A percentile compares a stretch with the other conserved stretches of the same genome.
phyloP scores from a whole-genome alignment of 2,888 invertebrate genomes.

The Willowsia nigromaculata region DNA sequence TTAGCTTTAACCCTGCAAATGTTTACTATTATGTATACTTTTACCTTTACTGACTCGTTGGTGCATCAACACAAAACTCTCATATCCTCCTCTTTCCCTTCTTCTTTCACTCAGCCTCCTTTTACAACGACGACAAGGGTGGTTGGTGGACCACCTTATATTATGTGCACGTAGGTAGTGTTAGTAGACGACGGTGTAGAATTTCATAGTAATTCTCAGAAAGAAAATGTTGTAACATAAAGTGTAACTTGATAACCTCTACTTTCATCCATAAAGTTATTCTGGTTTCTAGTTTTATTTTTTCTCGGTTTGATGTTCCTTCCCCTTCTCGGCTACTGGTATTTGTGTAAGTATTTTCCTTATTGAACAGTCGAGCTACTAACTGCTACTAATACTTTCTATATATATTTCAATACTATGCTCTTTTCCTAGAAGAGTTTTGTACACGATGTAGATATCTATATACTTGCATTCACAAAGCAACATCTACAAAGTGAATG shows the following conservation, averaged over 20 bases:
- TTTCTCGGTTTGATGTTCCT: constrained; percentile 37
- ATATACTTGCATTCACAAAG: not conserved
- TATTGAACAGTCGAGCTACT: not conserved
- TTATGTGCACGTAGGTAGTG: constrained; percentile 8
- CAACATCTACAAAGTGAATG: constrained; percentile 26
- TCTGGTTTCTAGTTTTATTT: constrained; percentile 49
- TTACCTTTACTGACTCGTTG: not conserved
- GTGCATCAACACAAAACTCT: constrained; percentile 26
- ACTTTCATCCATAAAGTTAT: constrained; percentile 65
- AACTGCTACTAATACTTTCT: not conserved
- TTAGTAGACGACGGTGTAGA: constrained; percentile 42
- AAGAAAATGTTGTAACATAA: constrained; percentile 62
- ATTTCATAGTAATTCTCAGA: constrained; percentile 53
- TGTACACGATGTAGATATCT: too few relatives aligned
- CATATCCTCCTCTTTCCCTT: constrained; percentile 19
- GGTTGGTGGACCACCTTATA: not conserved
- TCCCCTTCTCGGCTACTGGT: not conserved
- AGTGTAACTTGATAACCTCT: constrained; percentile 68
- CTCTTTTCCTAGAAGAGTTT: too few relatives aligned
- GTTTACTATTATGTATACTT: not conserved
- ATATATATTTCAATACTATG: not conserved
- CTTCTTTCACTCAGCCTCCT: constrained; percentile 15
- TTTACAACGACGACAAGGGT: not conserved
- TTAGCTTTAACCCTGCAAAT: constrained; percentile 5
- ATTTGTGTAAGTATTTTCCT: not conserved